These are phyloP conservation scores for Pomatorhinus ruficollis DNA, from an alignment of 2,113 vertebrate species.

Conservation along the genomic window DNA sequence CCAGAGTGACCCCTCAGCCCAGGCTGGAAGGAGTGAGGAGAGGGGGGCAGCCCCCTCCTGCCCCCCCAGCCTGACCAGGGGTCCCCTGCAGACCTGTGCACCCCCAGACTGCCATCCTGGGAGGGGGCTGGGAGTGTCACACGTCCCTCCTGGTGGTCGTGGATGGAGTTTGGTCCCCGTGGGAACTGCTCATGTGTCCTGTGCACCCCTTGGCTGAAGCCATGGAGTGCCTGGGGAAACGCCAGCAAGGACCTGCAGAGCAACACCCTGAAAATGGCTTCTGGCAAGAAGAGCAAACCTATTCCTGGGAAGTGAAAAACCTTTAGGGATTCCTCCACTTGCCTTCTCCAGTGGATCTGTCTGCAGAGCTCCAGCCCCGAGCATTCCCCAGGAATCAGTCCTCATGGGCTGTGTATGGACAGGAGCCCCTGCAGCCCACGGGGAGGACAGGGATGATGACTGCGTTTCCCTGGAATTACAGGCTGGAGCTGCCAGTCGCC, in stretches of 20 bases:
- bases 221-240: not conserved
- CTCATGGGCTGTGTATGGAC: accelerated
- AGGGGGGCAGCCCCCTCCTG: not conserved
- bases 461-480: not conserved
- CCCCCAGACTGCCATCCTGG: not conserved
- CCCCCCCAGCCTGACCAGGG: too few species aligned
- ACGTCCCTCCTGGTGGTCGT: accelerated
- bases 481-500: not conserved
- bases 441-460: not conserved
- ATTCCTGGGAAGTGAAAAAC: not conserved
- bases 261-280: not conserved
- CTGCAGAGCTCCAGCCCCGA: not conserved
- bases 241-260: not conserved
- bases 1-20: not conserved
- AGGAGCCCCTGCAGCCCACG: not conserved
- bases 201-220: accelerated
- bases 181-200: accelerated
- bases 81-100: not conserved
- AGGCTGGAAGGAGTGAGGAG: not conserved
- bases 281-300: not conserved
- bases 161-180: not conserved
- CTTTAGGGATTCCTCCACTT: not conserved
- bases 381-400: accelerated
- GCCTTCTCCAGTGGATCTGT: not conserved
- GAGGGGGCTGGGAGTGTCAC: not conserved